Evolutionary conservation across 2,113 vertebrate genomes (phyloP), one percentile per base, ranked within the genome.

Genomic region (Deroptyus accipitrinus): DNA sequence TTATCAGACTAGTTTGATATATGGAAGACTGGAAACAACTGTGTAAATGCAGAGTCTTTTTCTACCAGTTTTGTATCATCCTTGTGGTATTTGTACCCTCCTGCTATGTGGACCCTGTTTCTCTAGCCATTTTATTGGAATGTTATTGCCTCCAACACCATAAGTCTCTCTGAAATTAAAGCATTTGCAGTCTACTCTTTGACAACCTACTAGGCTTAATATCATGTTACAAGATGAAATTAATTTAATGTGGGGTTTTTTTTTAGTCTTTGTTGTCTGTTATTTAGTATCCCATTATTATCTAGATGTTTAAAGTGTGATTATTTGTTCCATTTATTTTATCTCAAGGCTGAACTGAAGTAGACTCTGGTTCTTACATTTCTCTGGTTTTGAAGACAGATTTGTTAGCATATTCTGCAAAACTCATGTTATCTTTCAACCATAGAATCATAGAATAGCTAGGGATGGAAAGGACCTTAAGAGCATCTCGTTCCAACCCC

Each of bases 31-130:
- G 2, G 35, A 92, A 92, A 73, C 3, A 28, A 20, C 7, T 33
- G 1, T 51, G 14, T 27, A 57, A 74, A n/a, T 75, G 20, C 11
- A 3, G 0, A 1, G 1, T 7, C 9, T 5, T 6, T 59, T 54
- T 39, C 25, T 69, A 7, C 4, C 13, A 27, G 8, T 79, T 87
- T 76, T 28, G 4, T 17, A n/a, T 20, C 5, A 19, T 14, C 17
- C 10, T 27, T 24, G 23, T 19, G 17, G 5, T 64, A 52, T 83
- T 69, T 83, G 13, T 35, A 42, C 35, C 13, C 5, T 64, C 5
- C 15, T 28, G 7, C 31, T 48, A 46, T 10, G 8, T 17, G 72
- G 12, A 35, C 3, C 9, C 7, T 16, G 1, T 23, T 91, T 88
- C n/a, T 85, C 17, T 85, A 41, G 7, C 8, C 41, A 28, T 7